Percentiles rank a stretch among this genome's conserved stretches.
These are phyloP conservation scores for Hippocampus guttulatus DNA, from an alignment of 2,113 vertebrate species.

Conservation along the genomic window DNA sequence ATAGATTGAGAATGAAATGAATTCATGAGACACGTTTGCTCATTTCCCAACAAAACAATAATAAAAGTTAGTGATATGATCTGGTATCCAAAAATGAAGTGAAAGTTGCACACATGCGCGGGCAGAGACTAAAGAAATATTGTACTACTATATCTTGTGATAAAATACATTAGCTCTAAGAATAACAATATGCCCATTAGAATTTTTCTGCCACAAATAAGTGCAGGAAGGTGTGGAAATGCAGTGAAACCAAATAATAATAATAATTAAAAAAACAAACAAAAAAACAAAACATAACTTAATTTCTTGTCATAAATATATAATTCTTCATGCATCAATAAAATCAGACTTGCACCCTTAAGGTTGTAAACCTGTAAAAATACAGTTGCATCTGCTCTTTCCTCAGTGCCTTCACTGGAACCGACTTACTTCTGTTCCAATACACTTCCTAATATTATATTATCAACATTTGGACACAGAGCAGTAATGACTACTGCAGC, in stretches of 20 bases:
- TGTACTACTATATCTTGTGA: background rate
- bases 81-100: conserved; percentile 35
- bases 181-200: background rate
- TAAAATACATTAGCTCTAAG: background rate
- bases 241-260: background rate
- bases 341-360: conserved; percentile 15
- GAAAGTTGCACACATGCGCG: background rate
- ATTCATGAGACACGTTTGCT: conserved; percentile 52
- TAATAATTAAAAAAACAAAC: too few species aligned
- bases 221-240: background rate
- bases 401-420: conserved; percentile 57
- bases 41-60: conserved; percentile 51
- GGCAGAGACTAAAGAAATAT: background rate
- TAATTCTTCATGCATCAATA: background rate
- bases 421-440: conserved; percentile 37
- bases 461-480: conserved; percentile 71
- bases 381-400: conserved; percentile 58
- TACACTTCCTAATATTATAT: conserved; percentile 44
- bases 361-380: conserved; percentile 67
- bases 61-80: conserved; percentile 16
- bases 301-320: background rate
- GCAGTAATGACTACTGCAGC: conserved; percentile 71
- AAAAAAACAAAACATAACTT: background rate
- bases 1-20: conserved; percentile 50
- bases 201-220: background rate